Conservation (phyloP, 2,797 vertebrate species). For the Gymnothorax reevesii region DNA sequence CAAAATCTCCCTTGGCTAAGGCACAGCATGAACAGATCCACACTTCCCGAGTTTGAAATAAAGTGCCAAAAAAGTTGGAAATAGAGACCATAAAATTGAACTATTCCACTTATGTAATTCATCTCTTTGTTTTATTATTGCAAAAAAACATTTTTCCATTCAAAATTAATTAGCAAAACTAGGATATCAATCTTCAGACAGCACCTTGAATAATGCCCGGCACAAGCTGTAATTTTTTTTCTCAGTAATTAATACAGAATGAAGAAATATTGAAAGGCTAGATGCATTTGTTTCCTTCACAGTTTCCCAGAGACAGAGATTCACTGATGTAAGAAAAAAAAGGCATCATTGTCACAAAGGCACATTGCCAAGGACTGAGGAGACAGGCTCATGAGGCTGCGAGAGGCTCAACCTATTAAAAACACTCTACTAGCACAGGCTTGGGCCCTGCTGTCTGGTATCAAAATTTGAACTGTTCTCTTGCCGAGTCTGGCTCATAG, state of each 20-base stretch:
- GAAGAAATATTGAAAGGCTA: neutral
- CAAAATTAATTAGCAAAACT: neutral
- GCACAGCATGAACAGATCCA: neutral
- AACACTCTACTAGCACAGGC: neutral
- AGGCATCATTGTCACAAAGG: neutral
- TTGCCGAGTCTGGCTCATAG: neutral
- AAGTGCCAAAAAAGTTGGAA: neutral
- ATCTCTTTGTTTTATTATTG: neutral
- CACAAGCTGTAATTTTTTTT: neutral
- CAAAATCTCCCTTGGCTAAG: neutral
- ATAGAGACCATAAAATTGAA: neutral
- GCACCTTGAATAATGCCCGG: neutral
- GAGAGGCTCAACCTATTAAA: neutral
- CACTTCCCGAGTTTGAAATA: neutral
- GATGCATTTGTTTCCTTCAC: neutral
- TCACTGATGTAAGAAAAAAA: neutral
- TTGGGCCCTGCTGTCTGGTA: neutral
- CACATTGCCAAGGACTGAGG: neutral
- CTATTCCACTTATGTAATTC: neutral
- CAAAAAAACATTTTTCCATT: neutral
- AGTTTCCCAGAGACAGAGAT: neutral
- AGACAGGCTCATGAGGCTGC: neutral
- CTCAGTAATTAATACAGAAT: neutral
- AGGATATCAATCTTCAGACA: conserved; percentile 9
- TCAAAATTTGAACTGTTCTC: neutral